A percentile compares a stretch with the other conserved stretches of the same genome.
phyloP scores from a whole-genome alignment of 2,888 invertebrate species.

The Daptonema setosum region DNA sequence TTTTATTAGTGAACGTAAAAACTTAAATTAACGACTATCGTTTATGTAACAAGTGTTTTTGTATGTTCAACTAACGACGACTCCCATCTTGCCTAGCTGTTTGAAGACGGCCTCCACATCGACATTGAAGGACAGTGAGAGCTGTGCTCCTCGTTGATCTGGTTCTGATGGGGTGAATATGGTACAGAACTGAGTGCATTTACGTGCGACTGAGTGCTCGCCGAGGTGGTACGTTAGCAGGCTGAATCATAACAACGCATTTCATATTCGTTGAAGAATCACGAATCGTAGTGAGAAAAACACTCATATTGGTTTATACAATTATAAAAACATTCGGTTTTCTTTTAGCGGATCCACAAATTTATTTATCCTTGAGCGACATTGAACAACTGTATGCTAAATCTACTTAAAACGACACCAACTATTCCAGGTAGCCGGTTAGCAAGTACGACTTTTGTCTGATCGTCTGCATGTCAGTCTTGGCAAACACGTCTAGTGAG shows the following conservation, averaged over 20 bases:
- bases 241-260: not conserved
- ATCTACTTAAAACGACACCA: slow-evolving; percentile 16
- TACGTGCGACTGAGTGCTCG: not conserved
- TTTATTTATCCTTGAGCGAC: slow-evolving; percentile 5
- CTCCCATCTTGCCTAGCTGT: slow-evolving; percentile 33
- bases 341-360: too few species aligned
- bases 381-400: not conserved
- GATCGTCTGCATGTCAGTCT: slow-evolving; percentile 31
- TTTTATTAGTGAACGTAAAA: too few species aligned
- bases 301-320: too few species aligned
- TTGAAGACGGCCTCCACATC: slow-evolving; percentile 30
- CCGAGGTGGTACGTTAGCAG: not conserved
- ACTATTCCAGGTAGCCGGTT: slow-evolving; percentile 34
- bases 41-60: not conserved
- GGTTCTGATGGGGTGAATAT: slow-evolving; percentile 37
- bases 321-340: too few species aligned
- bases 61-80: slow-evolving; percentile 25
- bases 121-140: slow-evolving; percentile 34
- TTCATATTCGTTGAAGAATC: too few species aligned
- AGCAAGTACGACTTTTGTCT: slow-evolving; percentile 33
- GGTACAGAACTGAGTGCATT: slow-evolving; percentile 18
- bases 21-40: too few species aligned
- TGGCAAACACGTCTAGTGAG: slow-evolving; percentile 33
- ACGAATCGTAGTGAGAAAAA: too few species aligned
- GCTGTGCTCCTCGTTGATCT: slow-evolving; percentile 34